Evolutionary conservation across 2,797 vertebrate genomes (phyloP), one percentile per base, ranked within the genome.

Genomic region (Tokudaia muenninki): DNA sequence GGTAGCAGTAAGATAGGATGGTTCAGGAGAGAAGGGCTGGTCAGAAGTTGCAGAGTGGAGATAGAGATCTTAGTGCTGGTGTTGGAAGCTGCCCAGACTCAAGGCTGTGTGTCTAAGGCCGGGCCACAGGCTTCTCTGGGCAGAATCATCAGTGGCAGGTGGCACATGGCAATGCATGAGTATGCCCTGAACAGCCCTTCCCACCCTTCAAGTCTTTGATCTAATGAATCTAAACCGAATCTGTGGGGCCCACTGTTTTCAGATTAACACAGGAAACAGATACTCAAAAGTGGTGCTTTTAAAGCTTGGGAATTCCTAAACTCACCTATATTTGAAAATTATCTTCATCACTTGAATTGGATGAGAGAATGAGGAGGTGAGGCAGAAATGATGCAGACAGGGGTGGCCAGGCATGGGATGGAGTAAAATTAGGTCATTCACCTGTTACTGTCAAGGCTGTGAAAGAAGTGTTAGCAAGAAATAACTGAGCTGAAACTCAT

Each of bases 321-420:
- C 19, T 63, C 77, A 92, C n/a, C 52, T 74, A 92, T 63, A 88
- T 74, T 92, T 89, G 34, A 95, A 91, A 91, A 94, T 59, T 67
- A 86, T 70, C 52, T 65, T 95, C 84, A 89, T 91, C 65, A 92
- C 75, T 92, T 59, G 31, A 29, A 50, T 47, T 87, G 6, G 92
- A 34, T 37, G 21, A 95, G 70, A 34, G 55, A 92, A 93, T 31
- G 61, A 47, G 47, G 50, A 82, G 13, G 34, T 55, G 57, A 94
- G 95, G 91, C 37, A 74, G 93, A 96, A 87, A 31, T n/a, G 87
- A 8, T 80, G 4, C 3, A 63, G 61, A 17, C 59, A 77, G 52
- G 80, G 77, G 4, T 90, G 5, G 55, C 50, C 12, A 88, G 59
- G 88, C 90, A 94, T 52, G 57, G 50, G 61, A 55, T 31, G 12